phyloP scores from a whole-genome alignment of 2,888 invertebrate species.

The Ethmia dodecea region DNA sequence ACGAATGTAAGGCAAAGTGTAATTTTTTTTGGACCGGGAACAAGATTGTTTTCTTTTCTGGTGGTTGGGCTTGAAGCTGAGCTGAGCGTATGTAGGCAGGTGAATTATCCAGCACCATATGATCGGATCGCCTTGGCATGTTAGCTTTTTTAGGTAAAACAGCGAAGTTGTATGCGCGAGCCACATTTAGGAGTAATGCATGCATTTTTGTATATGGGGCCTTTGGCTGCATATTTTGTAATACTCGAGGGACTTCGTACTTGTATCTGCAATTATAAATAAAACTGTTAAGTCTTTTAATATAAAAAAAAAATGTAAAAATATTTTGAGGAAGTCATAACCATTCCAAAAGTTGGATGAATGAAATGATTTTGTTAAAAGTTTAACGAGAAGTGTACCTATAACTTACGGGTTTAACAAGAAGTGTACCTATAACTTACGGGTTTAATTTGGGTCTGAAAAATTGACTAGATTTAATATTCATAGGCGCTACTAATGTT shows the following conservation, averaged over 20 bases:
- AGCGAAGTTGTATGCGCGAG: constrained; percentile 23
- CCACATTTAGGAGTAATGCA: constrained; percentile 19
- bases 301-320: too few relatives aligned
- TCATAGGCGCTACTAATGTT: too few relatives aligned
- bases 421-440: too few relatives aligned
- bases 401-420: too few relatives aligned
- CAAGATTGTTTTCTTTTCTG: constrained; percentile 1
- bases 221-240: background rate
- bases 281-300: background rate
- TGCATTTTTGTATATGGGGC: constrained; percentile 16
- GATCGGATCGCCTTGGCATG: constrained; percentile 2
- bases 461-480: too few relatives aligned
- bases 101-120: background rate
- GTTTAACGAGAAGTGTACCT: too few relatives aligned
- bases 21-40: constrained; percentile 5
- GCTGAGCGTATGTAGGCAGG: background rate
- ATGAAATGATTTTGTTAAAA: too few relatives aligned
- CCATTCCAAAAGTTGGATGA: too few relatives aligned
- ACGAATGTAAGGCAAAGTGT: constrained; percentile 2
- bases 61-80: background rate
- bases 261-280: background rate
- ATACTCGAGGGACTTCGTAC: background rate
- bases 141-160: constrained; percentile 14
- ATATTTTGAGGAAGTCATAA: too few relatives aligned
- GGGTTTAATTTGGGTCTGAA: too few relatives aligned